A percentile compares a stretch with the other conserved stretches of the same genome.
Conservation (phyloP, 2,888 invertebrate species). For the Amiota communis region DNA sequence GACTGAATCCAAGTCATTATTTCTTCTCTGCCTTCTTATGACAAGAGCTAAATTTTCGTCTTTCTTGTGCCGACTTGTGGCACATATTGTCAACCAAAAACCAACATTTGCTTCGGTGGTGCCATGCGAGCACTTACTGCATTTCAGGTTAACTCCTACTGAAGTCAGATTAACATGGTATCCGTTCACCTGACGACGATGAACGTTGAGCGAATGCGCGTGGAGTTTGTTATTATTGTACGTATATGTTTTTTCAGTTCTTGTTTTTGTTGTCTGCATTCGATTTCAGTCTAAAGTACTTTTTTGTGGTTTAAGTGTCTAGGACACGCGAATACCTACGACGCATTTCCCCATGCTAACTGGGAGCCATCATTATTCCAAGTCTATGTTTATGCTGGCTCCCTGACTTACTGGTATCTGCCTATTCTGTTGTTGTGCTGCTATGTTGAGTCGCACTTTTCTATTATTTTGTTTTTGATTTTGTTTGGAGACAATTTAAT, state of each 20-base stretch:
- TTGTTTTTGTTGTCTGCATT: conserved; percentile 2
- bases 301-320: conserved; percentile 62
- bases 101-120: conserved; percentile 26
- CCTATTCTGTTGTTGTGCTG: conserved; percentile 46
- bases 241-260: conserved; percentile 30
- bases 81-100: conserved; percentile 28
- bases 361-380: too few relatives aligned
- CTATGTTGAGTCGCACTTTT: conserved; percentile 50
- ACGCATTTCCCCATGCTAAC: too few relatives aligned
- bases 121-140: conserved; percentile 35
- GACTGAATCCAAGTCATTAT: background rate
- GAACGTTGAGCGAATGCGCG: conserved; percentile 4
- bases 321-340: conserved; percentile 60
- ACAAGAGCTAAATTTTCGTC: background rate
- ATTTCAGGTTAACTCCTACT: conserved; percentile 48
- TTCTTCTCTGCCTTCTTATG: conserved; percentile 1
- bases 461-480: too few relatives aligned
- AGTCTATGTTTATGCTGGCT: too few relatives aligned
- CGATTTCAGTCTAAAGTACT: conserved; percentile 32
- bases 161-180: conserved; percentile 41
- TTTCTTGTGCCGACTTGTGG: conserved; percentile 28
- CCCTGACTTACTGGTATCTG: conserved; percentile 7
- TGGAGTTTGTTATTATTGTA: conserved; percentile 32
- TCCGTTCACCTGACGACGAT: conserved; percentile 63
- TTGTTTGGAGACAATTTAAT: conserved; percentile 55